Evolutionary conservation across 2,113 vertebrate genomes (phyloP).

Genomic region (Silurus meridionalis): DNA sequence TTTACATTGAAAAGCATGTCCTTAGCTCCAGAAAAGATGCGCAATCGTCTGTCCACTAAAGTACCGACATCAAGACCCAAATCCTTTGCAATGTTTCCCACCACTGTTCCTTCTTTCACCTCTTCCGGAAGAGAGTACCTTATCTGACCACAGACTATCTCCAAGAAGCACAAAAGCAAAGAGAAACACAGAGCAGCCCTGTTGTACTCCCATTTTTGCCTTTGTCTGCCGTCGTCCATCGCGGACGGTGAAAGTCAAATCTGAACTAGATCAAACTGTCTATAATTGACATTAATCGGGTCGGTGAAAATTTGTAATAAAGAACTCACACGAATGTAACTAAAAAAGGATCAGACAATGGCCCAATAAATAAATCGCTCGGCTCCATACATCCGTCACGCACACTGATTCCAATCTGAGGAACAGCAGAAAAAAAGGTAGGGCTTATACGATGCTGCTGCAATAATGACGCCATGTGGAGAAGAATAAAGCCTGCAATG

Average conservation of each 20-base stretch:
- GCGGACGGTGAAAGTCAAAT: neutral
- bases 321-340: neutral
- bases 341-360: neutral
- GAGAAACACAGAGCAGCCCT: slow-evolving; percentile 6
- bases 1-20: slow-evolving; percentile 64
- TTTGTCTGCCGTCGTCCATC: slow-evolving; percentile 22
- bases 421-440: neutral
- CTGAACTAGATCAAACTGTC: neutral
- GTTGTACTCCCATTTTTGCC: slow-evolving; percentile 33
- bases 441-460: neutral
- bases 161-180: slow-evolving; percentile 47
- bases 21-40: slow-evolving; percentile 60
- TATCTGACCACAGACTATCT: slow-evolving; percentile 60
- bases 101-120: slow-evolving; percentile 57
- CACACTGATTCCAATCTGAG: slow-evolving; percentile 44
- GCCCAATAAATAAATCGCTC: neutral
- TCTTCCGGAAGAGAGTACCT: slow-evolving; percentile 67
- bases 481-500: neutral
- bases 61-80: slow-evolving; percentile 62
- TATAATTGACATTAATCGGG: neutral
- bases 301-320: neutral
- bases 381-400: neutral
- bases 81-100: slow-evolving; percentile 73
- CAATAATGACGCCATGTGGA: slow-evolving; percentile 52
- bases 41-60: slow-evolving; percentile 57